These are phyloP conservation scores for Pempheris klunzingeri DNA, from an alignment of 2,797 vertebrate species.

Conservation along the genomic window DNA sequence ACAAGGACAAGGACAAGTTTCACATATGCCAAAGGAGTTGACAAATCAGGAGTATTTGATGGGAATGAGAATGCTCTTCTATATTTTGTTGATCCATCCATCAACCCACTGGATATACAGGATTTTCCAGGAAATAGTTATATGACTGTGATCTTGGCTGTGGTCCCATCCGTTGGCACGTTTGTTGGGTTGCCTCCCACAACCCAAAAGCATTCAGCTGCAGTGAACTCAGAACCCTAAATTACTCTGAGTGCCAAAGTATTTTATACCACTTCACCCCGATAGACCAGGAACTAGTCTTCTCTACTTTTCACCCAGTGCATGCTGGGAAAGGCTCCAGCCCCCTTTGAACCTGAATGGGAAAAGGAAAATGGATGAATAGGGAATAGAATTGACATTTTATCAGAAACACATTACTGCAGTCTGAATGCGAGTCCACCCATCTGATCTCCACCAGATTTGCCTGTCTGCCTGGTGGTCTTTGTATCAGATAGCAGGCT, in stretches of 20 bases:
- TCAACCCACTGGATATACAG: too few relatives aligned
- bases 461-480: slow-evolving; percentile 13
- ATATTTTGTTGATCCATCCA: too few relatives aligned
- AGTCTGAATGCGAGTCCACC: background rate
- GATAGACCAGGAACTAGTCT: background rate
- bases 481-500: slow-evolving; percentile 43
- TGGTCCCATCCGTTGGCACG: background rate
- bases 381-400: slow-evolving; percentile 11
- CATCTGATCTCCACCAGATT: slow-evolving; percentile 18
- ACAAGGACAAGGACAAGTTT: too few relatives aligned
- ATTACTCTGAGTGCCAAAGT: background rate
- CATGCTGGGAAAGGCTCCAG: background rate
- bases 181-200: background rate
- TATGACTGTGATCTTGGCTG: background rate
- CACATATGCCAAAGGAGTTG: too few relatives aligned
- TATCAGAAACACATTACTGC: slow-evolving; percentile 27
- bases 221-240: background rate
- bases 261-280: background rate
- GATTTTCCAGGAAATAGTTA: background rate
- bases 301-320: background rate
- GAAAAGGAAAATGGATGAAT: background rate
- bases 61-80: too few relatives aligned
- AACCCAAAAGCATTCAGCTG: too few relatives aligned
- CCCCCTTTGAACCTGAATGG: background rate
- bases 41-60: too few relatives aligned